phyloP scores from a whole-genome alignment of 2,797 vertebrate species.

The Momotus momota region DNA sequence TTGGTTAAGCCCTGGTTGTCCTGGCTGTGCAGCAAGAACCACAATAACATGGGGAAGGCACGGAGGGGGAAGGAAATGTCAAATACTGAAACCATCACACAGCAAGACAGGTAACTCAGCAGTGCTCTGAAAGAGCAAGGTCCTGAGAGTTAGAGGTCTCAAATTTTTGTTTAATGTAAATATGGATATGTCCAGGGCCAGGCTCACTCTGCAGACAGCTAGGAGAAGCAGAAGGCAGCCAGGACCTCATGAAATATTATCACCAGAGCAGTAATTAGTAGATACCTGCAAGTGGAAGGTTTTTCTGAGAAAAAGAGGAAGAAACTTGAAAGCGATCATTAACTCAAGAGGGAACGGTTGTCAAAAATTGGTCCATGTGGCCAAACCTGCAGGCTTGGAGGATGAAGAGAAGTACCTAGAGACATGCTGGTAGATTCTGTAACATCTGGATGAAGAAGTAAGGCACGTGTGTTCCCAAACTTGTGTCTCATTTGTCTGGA shows the following conservation, averaged over 20 bases:
- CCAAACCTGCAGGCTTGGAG: background rate
- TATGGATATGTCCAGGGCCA: background rate
- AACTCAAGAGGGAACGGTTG: background rate
- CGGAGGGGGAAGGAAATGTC: background rate
- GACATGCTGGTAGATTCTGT: background rate
- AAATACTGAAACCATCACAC: background rate
- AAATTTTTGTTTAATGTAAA: background rate
- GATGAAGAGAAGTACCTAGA: background rate
- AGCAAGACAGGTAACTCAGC: background rate
- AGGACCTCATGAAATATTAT: background rate
- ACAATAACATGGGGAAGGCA: background rate
- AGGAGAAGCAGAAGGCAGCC: rapidly evolving
- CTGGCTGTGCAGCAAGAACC: background rate
- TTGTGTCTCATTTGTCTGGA: background rate
- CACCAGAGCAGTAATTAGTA: background rate
- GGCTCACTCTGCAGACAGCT: background rate
- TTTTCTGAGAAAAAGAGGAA: background rate
- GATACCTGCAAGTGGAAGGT: background rate
- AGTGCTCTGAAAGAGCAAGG: background rate
- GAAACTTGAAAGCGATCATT: background rate
- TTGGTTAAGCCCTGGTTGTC: background rate
- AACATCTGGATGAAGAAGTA: background rate
- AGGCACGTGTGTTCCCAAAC: background rate
- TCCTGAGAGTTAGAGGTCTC: background rate
- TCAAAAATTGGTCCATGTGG: rapidly evolving